Base-by-base conservation (phyloP, 2,888 invertebrate species). In the Anarsia innoxiella region DNA sequence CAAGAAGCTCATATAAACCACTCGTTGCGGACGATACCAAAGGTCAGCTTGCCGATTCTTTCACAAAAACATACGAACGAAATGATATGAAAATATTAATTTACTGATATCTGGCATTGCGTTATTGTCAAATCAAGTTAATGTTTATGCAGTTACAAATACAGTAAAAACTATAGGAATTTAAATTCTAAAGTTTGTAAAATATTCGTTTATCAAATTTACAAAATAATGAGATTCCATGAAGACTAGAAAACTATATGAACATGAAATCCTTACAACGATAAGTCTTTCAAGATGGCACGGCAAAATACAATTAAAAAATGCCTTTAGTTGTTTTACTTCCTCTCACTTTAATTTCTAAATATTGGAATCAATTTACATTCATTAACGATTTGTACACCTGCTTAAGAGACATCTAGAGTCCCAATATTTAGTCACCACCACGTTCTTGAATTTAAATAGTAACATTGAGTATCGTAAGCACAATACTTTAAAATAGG, bases 161-260 rank as follows among this genome's bases (percentile, higher is more conserved):
- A 65, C 50, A 60, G 65, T 66, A 69, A 59, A 65, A 34, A 50
- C 64, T 65, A 73, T 63, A 53, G n/a, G n/a, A 45, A 51, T 66
- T 64, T 62, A 61, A 59, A 57, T 52, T 61, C 61, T 71, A 71
- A 50, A 57, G n/a, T n/a, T 56, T 57, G 57, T 59, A 59, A 63
- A 64, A 61, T n/a, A 59, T 56, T 62, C 64, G 56, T 61, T 64
- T 59, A 66, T 65, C 59, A 74, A 77, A 72, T 72, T 60, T 66
- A 67, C 64, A 69, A 69, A 73, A 72, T 75, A 76, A 83, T 84
- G 83, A 82, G 74, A 80, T 76, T 76, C 65, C 70, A 80, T 83
- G 83, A 83, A 75, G 70, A 76, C 84, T 84, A 84, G 80, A 82
- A 70, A 67, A 79, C 83, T 84, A 84, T 66, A 83, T 84, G 84